These are phyloP conservation scores for Mungos mungo DNA, from an alignment of 2,113 vertebrate species.

Conservation along the genomic window DNA sequence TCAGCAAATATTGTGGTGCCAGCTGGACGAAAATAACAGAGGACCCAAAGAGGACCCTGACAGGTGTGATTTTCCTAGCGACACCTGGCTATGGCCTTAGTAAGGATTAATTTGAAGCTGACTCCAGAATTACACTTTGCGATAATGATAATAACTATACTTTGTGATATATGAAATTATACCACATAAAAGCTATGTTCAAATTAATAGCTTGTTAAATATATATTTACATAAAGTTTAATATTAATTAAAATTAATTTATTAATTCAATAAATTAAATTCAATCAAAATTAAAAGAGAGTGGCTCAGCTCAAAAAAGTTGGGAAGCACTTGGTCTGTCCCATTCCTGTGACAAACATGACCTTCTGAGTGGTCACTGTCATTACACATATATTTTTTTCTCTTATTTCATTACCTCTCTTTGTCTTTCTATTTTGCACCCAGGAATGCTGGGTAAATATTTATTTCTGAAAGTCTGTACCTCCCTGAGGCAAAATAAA, in stretches of 20 bases:
- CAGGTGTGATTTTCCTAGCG: not conserved
- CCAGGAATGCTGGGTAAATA: not conserved
- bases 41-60: not conserved
- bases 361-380: not conserved
- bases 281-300: not conserved
- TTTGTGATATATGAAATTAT: not conserved
- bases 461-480: not conserved
- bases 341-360: not conserved
- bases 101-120: not conserved
- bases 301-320: not conserved
- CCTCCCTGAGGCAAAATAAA: slow-evolving; percentile 2
- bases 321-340: not conserved
- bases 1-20: not conserved
- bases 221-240: not conserved
- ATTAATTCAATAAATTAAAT: not conserved
- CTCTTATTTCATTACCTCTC: not conserved
- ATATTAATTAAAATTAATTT: not conserved
- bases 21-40: not conserved
- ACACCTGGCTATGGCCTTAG: not conserved
- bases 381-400: not conserved
- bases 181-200: not conserved
- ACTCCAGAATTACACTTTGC: not conserved
- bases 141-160: not conserved
- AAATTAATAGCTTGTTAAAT: not conserved
- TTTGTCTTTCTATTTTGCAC: not conserved